Conservation (phyloP, 2,888 invertebrate genomes). For the Chrysolina oricalcia region DNA sequence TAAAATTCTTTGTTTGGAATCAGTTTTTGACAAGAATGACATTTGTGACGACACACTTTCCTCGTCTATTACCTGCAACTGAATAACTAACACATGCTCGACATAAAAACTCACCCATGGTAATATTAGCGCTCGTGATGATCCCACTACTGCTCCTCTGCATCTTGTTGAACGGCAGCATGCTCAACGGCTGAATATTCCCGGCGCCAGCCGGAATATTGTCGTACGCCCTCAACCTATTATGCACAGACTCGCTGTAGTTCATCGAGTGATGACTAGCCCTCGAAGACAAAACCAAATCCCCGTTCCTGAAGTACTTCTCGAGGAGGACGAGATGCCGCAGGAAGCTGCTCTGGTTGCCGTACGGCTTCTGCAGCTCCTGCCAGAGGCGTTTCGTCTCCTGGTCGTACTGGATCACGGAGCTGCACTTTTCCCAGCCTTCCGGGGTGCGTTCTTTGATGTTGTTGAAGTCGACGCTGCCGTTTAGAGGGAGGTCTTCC, state of each 20-base stretch:
- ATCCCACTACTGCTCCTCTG: slow-evolving; percentile 62
- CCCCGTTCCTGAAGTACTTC: slow-evolving; percentile 86
- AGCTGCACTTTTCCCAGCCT: slow-evolving; percentile 88
- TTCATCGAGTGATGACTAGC: slow-evolving; percentile 84
- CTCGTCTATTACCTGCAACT: too few species aligned
- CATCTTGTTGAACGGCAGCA: slow-evolving; percentile 66
- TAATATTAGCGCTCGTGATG: slow-evolving; percentile 53
- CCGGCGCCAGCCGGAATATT: slow-evolving; percentile 71
- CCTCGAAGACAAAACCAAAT: slow-evolving; percentile 81
- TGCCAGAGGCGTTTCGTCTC: slow-evolving; percentile 87
- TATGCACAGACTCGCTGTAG: slow-evolving; percentile 87
- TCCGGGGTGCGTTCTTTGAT: slow-evolving; percentile 84
- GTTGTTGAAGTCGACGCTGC: slow-evolving; percentile 83
- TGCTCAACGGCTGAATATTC: slow-evolving; percentile 65
- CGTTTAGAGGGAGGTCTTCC: slow-evolving; percentile 85
- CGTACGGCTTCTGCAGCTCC: slow-evolving; percentile 88
- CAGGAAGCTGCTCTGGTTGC: slow-evolving; percentile 89
- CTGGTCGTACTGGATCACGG: slow-evolving; percentile 86
- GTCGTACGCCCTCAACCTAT: slow-evolving; percentile 84
- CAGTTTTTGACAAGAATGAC: too few species aligned
- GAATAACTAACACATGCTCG: neutral
- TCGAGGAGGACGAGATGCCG: slow-evolving; percentile 87
- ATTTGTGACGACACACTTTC: too few species aligned
- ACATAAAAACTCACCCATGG: slow-evolving; percentile 35
- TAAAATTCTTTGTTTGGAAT: too few species aligned